phyloP scores from a whole-genome alignment of 2,113 vertebrate species.

The Rana temporaria region DNA sequence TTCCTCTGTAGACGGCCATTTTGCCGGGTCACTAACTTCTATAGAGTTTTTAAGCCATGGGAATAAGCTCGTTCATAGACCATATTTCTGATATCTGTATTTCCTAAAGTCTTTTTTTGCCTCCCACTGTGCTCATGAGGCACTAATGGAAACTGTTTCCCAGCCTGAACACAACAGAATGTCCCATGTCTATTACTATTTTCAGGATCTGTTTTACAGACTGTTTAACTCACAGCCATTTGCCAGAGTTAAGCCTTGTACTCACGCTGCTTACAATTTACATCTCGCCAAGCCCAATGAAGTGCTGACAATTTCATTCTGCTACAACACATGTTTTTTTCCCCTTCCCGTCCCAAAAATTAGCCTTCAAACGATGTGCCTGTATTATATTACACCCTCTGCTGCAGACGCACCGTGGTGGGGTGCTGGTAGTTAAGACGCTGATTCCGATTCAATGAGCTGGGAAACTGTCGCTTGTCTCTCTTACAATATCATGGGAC shows the following conservation, averaged over 20 bases:
- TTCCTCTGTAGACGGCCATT: neutral
- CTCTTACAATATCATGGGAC: conserved; percentile 37
- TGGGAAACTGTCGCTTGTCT: conserved; percentile 24
- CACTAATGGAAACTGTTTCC: conserved; percentile 44
- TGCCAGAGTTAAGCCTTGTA: conserved; percentile 25
- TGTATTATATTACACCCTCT: neutral
- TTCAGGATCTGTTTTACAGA: conserved; percentile 45
- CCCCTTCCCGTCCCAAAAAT: conserved; percentile 16
- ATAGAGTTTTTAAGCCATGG: conserved; percentile 26
- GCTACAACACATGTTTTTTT: conserved; percentile 43
- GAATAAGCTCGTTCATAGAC: conserved; percentile 16
- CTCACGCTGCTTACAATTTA: conserved; percentile 46
- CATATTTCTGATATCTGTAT: conserved; percentile 33
- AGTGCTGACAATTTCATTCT: conserved; percentile 46
- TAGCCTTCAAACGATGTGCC: conserved; percentile 21
- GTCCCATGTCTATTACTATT: conserved; percentile 26
- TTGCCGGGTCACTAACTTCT: conserved; percentile 34
- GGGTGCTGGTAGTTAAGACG: conserved; percentile 38
- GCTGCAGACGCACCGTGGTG: neutral
- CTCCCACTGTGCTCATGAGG: conserved; percentile 31
- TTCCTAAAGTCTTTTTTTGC: conserved; percentile 1
- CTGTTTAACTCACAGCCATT: conserved; percentile 50
- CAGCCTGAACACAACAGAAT: conserved; percentile 36
- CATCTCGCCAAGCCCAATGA: conserved; percentile 40
- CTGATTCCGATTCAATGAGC: conserved; percentile 26